These are phyloP conservation scores for Tenualosa thibaudeaui DNA, from an alignment of 2,797 vertebrate species.

Conservation along the genomic window DNA sequence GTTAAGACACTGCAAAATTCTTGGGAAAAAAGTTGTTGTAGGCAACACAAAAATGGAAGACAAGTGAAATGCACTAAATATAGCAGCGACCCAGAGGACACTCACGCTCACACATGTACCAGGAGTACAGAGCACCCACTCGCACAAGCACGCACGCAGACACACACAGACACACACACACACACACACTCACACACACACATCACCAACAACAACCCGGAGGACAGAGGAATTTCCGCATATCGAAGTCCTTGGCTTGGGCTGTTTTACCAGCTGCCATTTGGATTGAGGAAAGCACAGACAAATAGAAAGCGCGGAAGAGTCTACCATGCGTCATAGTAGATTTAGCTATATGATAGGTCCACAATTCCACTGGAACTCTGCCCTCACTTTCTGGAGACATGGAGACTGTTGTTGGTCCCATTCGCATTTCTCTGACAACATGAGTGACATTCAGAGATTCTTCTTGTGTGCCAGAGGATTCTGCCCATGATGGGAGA, in stretches of 20 bases:
- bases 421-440: not conserved
- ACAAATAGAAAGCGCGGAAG: constrained; percentile 44
- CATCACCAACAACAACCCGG: not conserved
- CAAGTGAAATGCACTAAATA: constrained; percentile 56
- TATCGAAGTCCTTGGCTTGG: constrained; percentile 67
- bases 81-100: constrained; percentile 64
- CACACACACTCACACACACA: not conserved
- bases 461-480: constrained; percentile 1
- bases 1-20: not conserved
- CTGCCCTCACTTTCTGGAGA: not conserved
- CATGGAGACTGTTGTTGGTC: not conserved
- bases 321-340: not conserved
- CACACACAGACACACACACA: not conserved
- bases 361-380: not conserved
- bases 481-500: not conserved
- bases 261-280: constrained; percentile 63
- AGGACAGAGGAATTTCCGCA: constrained; percentile 54
- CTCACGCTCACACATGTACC: constrained; percentile 1
- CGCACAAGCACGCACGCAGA: not conserved
- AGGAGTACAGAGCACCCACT: not conserved
- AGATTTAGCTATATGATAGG: constrained; percentile 8
- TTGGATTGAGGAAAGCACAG: constrained; percentile 53
- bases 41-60: constrained; percentile 27
- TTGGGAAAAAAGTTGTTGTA: not conserved
- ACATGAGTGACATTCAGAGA: constrained; percentile 1